phyloP scores from a whole-genome alignment of 2,888 invertebrate species.

The Vannuccia rotundouncinata region DNA sequence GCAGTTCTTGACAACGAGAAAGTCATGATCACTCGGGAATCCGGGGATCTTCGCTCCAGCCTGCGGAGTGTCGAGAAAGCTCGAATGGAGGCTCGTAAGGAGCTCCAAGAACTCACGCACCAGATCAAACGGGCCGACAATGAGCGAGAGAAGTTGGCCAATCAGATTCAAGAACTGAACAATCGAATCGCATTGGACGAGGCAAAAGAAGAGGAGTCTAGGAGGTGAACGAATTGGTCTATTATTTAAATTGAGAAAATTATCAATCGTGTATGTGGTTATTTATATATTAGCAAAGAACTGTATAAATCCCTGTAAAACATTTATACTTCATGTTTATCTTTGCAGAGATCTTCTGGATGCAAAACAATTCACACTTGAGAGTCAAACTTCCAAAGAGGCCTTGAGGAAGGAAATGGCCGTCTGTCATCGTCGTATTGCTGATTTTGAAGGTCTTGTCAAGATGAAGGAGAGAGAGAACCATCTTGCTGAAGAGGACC shows the following conservation, averaged over 20 bases:
- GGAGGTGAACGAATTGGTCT: constrained; percentile 42
- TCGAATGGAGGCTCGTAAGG: constrained; percentile 66
- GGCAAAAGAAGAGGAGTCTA: constrained; percentile 55
- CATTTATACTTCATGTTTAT: not conserved
- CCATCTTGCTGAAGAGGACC: not conserved
- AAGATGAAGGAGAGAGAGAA: not conserved
- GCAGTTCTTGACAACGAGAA: constrained; percentile 74
- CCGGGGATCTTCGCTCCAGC: constrained; percentile 66
- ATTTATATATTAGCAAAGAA: too few species aligned
- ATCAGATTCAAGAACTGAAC: constrained; percentile 55
- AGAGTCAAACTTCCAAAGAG: constrained; percentile 73
- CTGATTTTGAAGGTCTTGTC: constrained; percentile 69
- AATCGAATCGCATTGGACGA: constrained; percentile 54
- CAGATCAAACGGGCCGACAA: constrained; percentile 55
- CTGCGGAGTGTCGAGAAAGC: constrained; percentile 70
- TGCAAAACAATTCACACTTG: constrained; percentile 64
- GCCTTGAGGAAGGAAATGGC: constrained; percentile 74
- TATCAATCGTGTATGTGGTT: not conserved
- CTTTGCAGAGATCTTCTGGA: constrained; percentile 48
- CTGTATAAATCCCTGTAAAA: not conserved
- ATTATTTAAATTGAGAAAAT: not conserved
- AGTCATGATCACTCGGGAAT: constrained; percentile 69
- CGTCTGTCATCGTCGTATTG: constrained; percentile 68
- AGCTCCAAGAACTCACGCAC: constrained; percentile 60
- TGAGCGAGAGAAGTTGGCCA: constrained; percentile 54